phyloP scores from a whole-genome alignment of 2,797 vertebrate species.

The Smutsia temminckii region DNA sequence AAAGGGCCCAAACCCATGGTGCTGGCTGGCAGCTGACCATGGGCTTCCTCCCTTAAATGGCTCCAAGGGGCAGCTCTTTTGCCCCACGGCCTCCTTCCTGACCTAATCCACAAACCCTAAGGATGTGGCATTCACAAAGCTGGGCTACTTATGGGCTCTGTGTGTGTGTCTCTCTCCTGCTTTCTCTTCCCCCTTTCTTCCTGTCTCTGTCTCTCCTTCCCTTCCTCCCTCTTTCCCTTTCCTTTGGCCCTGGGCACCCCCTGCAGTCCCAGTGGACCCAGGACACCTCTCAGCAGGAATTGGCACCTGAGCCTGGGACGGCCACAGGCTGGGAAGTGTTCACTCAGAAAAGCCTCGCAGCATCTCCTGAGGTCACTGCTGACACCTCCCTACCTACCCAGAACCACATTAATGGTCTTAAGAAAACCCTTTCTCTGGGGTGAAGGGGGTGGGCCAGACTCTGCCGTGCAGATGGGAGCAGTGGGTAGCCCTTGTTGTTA shows the following conservation, averaged over 20 bases:
- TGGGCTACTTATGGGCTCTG: conserved; percentile 62
- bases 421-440: conserved; percentile 12
- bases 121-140: conserved; percentile 7
- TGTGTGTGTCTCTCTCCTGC: conserved; percentile 65
- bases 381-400: not conserved
- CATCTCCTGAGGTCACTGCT: conserved; percentile 95
- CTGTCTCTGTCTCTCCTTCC: conserved; percentile 68
- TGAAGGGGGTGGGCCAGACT: conserved; percentile 1
- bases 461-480: not conserved
- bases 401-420: not conserved
- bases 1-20: not conserved
- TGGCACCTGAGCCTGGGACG: conserved; percentile 90
- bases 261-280: conserved; percentile 89
- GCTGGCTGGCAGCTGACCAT: not conserved
- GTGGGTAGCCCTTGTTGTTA: not conserved
- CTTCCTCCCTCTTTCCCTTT: conserved; percentile 59
- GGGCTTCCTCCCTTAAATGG: not conserved
- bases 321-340: conserved; percentile 93
- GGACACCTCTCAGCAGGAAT: conserved; percentile 89
- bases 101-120: not conserved
- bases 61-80: not conserved
- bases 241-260: conserved; percentile 82
- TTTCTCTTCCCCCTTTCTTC: conserved; percentile 73
- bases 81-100: not conserved
- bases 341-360: conserved; percentile 95